Evolutionary conservation across 2,797 vertebrate genomes (phyloP), one percentile per base, ranked within the genome.

Genomic region (Labeo calbasu): DNA sequence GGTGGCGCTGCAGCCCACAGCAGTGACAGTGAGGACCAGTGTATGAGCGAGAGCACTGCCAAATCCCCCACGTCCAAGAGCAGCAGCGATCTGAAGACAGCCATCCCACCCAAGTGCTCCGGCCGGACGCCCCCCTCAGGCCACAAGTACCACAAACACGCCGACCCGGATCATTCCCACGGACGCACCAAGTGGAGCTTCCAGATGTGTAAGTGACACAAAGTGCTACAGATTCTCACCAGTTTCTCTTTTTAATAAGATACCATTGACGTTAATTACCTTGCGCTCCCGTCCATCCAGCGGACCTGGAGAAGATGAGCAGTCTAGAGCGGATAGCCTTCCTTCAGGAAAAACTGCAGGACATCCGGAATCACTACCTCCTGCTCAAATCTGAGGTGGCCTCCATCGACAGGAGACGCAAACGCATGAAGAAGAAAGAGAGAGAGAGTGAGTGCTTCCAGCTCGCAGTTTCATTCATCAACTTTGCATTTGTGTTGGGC

Each of bases 281-380:
- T 82, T 23, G 82, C 23, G 15, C 28, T 57, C 28, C 53, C 2
- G 66, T 87, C 50, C 14, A 11, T 84, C 51, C 73, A 96, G 95
- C 94, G 79, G 95, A 96, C 85, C 89, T 96, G 89, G 95, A 96
- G 83, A 95, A 95, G 90, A 95, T 96, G 96, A 94, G 32, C 90
- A 94, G 96, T 72, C 91, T 95, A 85, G 95, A 96, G 89, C 94
- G 94, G 86, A 96, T 96, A 81, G 91, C 95, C 0, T 96, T 96
- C 87, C 95, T 96, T 87, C 96, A 96, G 89, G 95, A 96, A 87
- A 96, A 96, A 86, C 93, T 96, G 78, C 96, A 96, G 86, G 95
- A 96, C 93, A 95, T 96, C 91, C 92, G 95, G 90, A 95, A 95
- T 91, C 95, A 96, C 92, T 96, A 96, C 92, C 94, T 96, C 91